These are phyloP conservation scores for Echinometra lucunter DNA, from an alignment of 53 echinoderm and acorn worm genomes.

Conservation along the genomic window DNA sequence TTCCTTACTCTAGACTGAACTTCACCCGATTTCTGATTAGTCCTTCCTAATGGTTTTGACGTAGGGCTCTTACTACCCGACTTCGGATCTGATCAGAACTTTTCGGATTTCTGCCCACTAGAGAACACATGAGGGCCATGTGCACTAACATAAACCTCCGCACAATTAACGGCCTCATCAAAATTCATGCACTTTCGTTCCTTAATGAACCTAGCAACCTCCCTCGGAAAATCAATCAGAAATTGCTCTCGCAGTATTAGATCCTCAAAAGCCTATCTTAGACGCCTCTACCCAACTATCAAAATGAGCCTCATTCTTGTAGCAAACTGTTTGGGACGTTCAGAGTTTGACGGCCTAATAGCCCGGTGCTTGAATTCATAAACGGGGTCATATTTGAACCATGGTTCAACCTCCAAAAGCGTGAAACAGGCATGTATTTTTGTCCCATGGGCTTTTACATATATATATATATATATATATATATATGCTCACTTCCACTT, in stretches of 20 bases:
- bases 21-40: background rate
- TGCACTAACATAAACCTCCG: constrained; percentile 34
- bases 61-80: background rate
- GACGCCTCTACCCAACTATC: background rate
- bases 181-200: constrained; percentile 56
- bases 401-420: too few species aligned
- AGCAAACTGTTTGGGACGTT: too few species aligned
- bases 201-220: constrained; percentile 37
- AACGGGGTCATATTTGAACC: too few species aligned
- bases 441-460: too few species aligned
- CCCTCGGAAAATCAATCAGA: constrained; percentile 5
- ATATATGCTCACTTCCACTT: too few species aligned
- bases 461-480: too few species aligned
- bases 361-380: too few species aligned
- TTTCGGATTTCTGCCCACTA: constrained; percentile 41
- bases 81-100: constrained; percentile 38
- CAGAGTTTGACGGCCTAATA: too few species aligned
- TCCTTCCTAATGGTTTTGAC: background rate
- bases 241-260: constrained; percentile 11
- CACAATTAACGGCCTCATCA: constrained; percentile 30
- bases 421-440: too few species aligned
- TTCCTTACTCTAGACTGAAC: constrained; percentile 5
- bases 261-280: constrained; percentile 14
- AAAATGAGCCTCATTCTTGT: too few species aligned
- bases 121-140: constrained; percentile 17